phyloP scores from a whole-genome alignment of 2,113 vertebrate species.

The Nibea albiflora region DNA sequence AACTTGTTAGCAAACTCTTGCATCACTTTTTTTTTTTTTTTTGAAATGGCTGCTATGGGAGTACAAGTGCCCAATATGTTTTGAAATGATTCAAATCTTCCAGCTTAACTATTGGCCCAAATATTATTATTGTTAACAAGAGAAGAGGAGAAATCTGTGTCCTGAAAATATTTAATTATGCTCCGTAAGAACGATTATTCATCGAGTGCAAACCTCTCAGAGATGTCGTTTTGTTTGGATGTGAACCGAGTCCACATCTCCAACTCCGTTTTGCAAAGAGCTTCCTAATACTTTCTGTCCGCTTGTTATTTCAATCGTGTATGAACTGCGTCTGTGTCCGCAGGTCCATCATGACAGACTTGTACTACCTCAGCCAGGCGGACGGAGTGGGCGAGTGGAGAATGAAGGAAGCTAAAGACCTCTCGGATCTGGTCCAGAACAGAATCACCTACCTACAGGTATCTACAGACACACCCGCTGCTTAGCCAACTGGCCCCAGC shows the following conservation, averaged over 20 bases:
- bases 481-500: conserved; percentile 36
- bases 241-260: neutral
- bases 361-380: conserved; percentile 99
- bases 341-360: conserved; percentile 97
- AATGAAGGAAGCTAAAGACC: conserved; percentile 95
- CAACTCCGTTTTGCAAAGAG: no score
- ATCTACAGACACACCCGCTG: conserved; percentile 58
- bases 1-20: neutral
- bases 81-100: neutral
- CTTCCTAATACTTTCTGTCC: neutral
- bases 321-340: conserved; percentile 23
- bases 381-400: conserved; percentile 97
- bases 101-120: neutral
- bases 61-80: no score
- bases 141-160: neutral
- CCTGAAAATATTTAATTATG: neutral
- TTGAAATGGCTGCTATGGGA: neutral
- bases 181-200: neutral
- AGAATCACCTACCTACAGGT: conserved; percentile 99
- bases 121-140: conserved; percentile 19
- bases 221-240: neutral
- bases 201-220: neutral
- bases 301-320: neutral
- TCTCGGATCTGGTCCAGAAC: conserved; percentile 95
- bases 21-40: neutral